These are phyloP conservation scores for Zaprionus camerounensis DNA, from an alignment of 1,140 invertebrate genomes.

Conservation along the genomic window DNA sequence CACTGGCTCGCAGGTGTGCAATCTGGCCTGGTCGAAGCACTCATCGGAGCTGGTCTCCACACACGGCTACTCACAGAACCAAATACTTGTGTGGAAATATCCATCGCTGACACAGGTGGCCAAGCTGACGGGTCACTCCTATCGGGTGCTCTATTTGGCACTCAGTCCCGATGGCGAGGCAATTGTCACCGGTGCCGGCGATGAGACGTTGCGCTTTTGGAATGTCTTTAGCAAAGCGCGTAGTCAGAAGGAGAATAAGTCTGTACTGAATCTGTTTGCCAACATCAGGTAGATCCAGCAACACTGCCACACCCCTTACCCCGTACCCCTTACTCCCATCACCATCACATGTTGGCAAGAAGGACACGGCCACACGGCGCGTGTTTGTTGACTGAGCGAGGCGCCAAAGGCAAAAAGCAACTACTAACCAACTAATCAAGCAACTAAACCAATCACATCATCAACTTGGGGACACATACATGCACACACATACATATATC, in stretches of 20 bases:
- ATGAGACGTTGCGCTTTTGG: conserved; percentile 99
- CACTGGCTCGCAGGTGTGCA: conserved; percentile 99
- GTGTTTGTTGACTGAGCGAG: conserved; percentile 60
- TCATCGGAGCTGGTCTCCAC: conserved; percentile 99
- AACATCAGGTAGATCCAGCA: conserved; percentile 80
- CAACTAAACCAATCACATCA: conserved; percentile 12
- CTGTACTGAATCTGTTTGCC: conserved; percentile 98
- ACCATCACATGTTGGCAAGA: neutral
- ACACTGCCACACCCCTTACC: neutral
- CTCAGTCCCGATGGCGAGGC: conserved; percentile 99
- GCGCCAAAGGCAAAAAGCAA: conserved; percentile 68
- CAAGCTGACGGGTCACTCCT: conserved; percentile 99
- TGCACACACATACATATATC: conserved; percentile 6
- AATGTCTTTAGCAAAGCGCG: conserved; percentile 99
- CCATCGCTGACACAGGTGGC: conserved; percentile 97
- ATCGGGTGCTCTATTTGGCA: conserved; percentile 98
- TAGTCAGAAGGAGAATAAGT: conserved; percentile 97
- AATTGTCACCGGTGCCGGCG: conserved; percentile 99
- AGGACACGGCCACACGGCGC: neutral
- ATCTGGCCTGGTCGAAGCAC: conserved; percentile 99
- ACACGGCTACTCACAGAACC: conserved; percentile 99
- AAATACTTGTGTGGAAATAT: conserved; percentile 99
- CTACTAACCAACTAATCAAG: conserved; percentile 26
- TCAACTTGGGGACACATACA: conserved; percentile 10
- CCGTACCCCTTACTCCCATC: neutral